phyloP scores from a whole-genome alignment of 2,113 vertebrate genomes.

The Crotalus viridis region DNA sequence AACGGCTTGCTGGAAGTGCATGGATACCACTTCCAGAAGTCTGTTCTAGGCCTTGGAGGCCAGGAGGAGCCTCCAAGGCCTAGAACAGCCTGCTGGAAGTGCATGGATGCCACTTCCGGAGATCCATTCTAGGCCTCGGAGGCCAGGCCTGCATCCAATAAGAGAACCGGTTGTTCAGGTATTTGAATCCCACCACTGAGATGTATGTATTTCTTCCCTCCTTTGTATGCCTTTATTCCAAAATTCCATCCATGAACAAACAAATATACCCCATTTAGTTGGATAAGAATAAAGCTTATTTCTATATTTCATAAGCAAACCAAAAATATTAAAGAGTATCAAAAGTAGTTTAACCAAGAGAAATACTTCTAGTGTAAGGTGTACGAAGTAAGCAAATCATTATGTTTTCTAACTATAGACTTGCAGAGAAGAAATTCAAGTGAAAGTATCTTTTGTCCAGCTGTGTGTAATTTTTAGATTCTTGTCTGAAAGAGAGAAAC shows the following conservation, averaged over 20 bases:
- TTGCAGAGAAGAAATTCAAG: background rate
- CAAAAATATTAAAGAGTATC: background rate
- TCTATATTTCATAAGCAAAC: background rate
- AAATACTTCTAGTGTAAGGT: background rate
- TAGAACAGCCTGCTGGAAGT: no score
- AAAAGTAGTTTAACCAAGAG: background rate
- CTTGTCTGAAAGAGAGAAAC: slow-evolving; percentile 3
- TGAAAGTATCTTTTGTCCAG: background rate
- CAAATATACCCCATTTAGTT: background rate
- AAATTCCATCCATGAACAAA: background rate
- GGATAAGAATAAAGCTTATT: background rate
- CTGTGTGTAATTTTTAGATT: background rate
- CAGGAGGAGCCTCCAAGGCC: no score
- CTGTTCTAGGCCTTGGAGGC: no score
- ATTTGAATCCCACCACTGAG: no score
- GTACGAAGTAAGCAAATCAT: background rate
- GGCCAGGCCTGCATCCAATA: no score
- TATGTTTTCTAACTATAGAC: background rate
- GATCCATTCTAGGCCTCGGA: no score
- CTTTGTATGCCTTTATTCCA: background rate
- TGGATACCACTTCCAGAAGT: no score
- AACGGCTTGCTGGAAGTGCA: no score
- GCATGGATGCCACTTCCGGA: no score
- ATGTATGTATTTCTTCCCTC: background rate
- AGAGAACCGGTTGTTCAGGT: no score